A percentile compares a stretch with the other conserved stretches of the same genome.
phyloP scores from a whole-genome alignment of 92 coral and sea anemone species.

The Epizoanthus illoricatus region DNA sequence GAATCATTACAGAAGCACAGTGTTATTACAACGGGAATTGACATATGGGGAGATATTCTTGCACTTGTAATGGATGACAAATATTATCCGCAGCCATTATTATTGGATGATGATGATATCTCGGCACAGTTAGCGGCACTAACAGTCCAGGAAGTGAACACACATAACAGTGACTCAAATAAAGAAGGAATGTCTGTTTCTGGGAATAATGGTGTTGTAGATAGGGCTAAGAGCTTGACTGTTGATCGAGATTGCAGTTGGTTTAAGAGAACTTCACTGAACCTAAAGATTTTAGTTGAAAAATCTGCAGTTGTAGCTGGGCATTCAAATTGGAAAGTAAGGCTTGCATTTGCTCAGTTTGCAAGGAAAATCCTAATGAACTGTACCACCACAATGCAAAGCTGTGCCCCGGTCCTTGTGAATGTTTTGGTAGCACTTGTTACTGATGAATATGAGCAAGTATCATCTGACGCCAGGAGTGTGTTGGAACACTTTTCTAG shows the following conservation, averaged over 20 bases:
- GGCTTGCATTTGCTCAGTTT: constrained; percentile 66
- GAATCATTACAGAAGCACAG: constrained; percentile 80
- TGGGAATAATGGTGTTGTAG: constrained; percentile 26
- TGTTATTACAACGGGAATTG: constrained; percentile 62
- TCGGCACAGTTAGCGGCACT: constrained; percentile 52
- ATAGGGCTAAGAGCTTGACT: constrained; percentile 48
- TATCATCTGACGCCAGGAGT: constrained; percentile 63
- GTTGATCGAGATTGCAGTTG: constrained; percentile 58
- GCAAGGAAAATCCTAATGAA: constrained; percentile 63
- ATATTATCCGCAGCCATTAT: constrained; percentile 45
- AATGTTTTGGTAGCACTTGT: constrained; percentile 77
- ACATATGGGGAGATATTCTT: constrained; percentile 67
- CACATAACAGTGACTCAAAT: neutral
- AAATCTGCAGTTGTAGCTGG: constrained; percentile 41
- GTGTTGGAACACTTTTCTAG: constrained; percentile 54
- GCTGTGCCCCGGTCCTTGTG: constrained; percentile 64
- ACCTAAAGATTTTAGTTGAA: constrained; percentile 75
- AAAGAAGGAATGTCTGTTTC: constrained; percentile 10
- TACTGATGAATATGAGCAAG: constrained; percentile 78
- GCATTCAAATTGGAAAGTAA: constrained; percentile 90
- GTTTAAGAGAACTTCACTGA: constrained; percentile 72
- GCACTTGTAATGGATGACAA: constrained; percentile 79
- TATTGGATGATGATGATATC: constrained; percentile 46
- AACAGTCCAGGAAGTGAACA: constrained; percentile 15
- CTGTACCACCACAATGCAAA: constrained; percentile 65